These are phyloP conservation scores for Oreochromis grahami DNA, from an alignment of 2,797 vertebrate genomes.

Conservation along the genomic window DNA sequence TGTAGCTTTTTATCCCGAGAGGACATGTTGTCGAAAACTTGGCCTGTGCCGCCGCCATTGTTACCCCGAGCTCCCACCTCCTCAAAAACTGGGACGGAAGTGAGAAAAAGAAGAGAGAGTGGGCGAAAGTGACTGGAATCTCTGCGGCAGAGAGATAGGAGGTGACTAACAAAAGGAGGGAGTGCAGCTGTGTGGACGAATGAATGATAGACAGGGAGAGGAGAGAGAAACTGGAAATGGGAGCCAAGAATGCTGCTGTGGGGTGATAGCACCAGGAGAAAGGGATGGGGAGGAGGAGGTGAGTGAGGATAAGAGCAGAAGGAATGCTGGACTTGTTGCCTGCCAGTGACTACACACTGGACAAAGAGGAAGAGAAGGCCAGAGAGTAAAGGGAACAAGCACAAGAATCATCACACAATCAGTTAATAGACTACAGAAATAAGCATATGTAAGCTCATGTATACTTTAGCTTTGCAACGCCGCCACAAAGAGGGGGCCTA, in stretches of 20 bases:
- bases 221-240: conserved; percentile 1
- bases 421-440: not conserved
- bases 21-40: conserved; percentile 25
- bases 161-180: conserved; percentile 47
- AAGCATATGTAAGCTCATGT: not conserved
- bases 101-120: not conserved
- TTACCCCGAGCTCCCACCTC: not conserved
- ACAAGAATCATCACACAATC: not conserved
- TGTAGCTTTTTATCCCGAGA: conserved; percentile 15
- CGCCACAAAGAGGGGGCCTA: not conserved
- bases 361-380: not conserved
- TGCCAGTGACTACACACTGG: not conserved
- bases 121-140: conserved; percentile 33
- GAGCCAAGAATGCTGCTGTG: conserved; percentile 42
- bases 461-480: not conserved
- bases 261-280: conserved; percentile 41
- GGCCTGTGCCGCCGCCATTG: conserved; percentile 26
- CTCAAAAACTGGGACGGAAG: conserved; percentile 8
- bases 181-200: conserved; percentile 29
- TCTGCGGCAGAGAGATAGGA: conserved; percentile 59
- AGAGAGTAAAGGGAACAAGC: not conserved
- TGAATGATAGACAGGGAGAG: conserved; percentile 39
- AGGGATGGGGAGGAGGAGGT: not conserved
- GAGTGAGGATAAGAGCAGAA: not conserved
- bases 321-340: conserved; percentile 40